Base-by-base conservation (phyloP, 1,140 invertebrate genomes). In the Zelostemma sp. region DNA sequence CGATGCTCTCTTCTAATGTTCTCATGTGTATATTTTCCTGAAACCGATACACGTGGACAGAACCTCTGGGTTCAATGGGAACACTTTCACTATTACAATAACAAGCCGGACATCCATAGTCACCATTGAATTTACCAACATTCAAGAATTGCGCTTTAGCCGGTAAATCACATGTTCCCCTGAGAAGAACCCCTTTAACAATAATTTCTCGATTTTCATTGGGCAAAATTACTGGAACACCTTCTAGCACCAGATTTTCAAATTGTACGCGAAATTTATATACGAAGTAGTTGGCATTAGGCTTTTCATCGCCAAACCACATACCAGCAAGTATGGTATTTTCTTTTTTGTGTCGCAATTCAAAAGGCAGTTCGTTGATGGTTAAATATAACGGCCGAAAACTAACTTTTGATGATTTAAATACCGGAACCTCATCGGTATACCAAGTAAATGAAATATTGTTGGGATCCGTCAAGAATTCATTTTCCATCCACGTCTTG, bases 291-390 rank as follows among this genome's bases (percentile, higher is more conserved):
- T n/a, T n/a, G n/a, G n/a, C n/a, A n/a, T n/a, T 9, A 8, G 53
- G 65, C 19, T 68, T 68, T 40, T 57, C 50, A 45, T 53, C 38
- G 8, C 47, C 58, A 41, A 43, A 62, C 58, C 58, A 62, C n/a
- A 57, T 15, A 15, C 58, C 59, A 12, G 46, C 51, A n/a, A 63
- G 48, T n/a, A n/a, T n/a, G n/a, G n/a, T n/a, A n/a, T n/a, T n/a
- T n/a, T n/a, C n/a, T n/a, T n/a, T n/a, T n/a, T n/a, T n/a, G n/a
- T n/a, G n/a, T n/a, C n/a, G n/a, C n/a, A n/a, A n/a, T n/a, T n/a
- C n/a, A n/a, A n/a, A n/a, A n/a, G n/a, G n/a, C n/a, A n/a, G n/a
- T n/a, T n/a, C n/a, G n/a, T n/a, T n/a, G n/a, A n/a, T n/a, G n/a
- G n/a, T n/a, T n/a, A n/a, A n/a, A n/a, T n/a, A n/a, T n/a, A n/a